These are phyloP conservation scores for Poecile atricapillus DNA, from an alignment of 2,113 vertebrate species.

Conservation along the genomic window DNA sequence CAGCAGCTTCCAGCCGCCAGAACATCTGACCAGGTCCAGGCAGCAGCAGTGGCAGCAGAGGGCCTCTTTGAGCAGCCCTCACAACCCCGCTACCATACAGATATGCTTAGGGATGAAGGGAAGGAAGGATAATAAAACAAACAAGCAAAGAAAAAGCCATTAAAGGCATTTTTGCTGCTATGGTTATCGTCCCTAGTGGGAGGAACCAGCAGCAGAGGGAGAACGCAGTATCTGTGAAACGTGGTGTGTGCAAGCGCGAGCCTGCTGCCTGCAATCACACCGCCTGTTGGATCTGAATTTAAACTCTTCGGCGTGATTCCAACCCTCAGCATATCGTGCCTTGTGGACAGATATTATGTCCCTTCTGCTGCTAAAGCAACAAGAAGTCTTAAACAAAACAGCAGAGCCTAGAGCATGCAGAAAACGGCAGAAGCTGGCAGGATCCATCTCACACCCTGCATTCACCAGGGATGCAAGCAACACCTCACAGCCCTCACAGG, in stretches of 20 bases:
- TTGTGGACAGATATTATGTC: neutral
- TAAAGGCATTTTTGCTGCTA: neutral
- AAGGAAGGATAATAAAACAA: neutral
- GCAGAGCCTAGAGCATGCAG: neutral
- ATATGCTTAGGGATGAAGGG: neutral
- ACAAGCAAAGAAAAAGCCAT: neutral
- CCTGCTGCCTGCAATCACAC: neutral
- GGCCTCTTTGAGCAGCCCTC: neutral
- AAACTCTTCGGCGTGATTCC: neutral
- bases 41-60: neutral
- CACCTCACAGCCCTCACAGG: accelerated
- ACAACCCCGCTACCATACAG: accelerated
- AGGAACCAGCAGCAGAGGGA: neutral
- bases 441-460: neutral
- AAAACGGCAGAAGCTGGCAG: neutral
- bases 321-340: neutral
- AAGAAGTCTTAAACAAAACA: neutral
- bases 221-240: neutral
- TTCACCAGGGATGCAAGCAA: neutral
- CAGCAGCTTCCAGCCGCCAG: neutral
- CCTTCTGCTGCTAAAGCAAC: neutral
- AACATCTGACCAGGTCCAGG: neutral
- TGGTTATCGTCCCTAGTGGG: neutral
- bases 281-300: neutral
- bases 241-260: neutral